Conservation (phyloP, 1,140 invertebrate genomes). For the Lasaia peninsularis region DNA sequence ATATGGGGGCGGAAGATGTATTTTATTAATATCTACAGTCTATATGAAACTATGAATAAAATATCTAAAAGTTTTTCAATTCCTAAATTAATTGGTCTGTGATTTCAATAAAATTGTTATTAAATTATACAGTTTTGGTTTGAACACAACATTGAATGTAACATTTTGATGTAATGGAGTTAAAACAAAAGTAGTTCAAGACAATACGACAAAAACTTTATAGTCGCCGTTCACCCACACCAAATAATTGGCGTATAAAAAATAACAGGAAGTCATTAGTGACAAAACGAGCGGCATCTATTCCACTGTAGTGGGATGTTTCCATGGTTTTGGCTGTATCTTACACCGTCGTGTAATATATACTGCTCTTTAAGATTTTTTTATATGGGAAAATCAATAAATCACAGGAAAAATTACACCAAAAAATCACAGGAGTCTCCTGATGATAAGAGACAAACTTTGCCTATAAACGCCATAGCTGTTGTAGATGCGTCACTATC, state of each 20-base stretch:
- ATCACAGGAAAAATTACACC: too few species aligned
- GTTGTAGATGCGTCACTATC: too few species aligned
- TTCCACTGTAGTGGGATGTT: constrained; percentile 53
- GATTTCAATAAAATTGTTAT: too few species aligned
- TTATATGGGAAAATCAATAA: too few species aligned
- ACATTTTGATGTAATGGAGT: not conserved
- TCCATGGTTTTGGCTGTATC: constrained; percentile 26
- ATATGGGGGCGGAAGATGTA: too few species aligned
- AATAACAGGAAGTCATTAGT: constrained; percentile 73
- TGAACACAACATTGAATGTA: not conserved
- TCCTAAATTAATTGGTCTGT: too few species aligned
- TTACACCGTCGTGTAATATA: constrained; percentile 37
- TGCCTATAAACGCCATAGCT: too few species aligned
- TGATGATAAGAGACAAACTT: too few species aligned
- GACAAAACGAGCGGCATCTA: constrained; percentile 62
- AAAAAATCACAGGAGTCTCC: too few species aligned
- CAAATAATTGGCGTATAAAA: constrained; percentile 64
- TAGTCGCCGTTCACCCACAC: constrained; percentile 30
- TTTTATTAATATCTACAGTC: too few species aligned
- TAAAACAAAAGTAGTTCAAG: not conserved
- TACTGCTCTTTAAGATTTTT: not conserved
- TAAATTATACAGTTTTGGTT: not conserved
- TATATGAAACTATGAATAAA: too few species aligned
- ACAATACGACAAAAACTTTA: not conserved
- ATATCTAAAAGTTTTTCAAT: too few species aligned